Evolutionary conservation across 2,797 vertebrate species (phyloP).

Genomic region (Sebastiscus tertius): DNA sequence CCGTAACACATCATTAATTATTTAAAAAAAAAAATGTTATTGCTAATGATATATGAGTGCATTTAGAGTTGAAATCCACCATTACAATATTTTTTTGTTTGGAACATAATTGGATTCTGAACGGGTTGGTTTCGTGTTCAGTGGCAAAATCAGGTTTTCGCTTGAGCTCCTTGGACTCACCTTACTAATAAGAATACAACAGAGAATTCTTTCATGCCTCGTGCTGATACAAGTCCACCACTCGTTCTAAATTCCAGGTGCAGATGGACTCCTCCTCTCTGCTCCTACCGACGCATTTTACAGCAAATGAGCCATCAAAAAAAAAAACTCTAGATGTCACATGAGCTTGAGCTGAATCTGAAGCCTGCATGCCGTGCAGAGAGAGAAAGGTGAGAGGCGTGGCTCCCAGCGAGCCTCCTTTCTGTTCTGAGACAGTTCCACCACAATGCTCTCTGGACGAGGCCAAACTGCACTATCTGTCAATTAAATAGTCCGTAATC

Average conservation of each 20-base stretch:
- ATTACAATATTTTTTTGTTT: background rate
- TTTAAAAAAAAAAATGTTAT: too few relatives aligned
- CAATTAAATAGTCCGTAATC: slow-evolving; percentile 53
- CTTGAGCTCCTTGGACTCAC: background rate
- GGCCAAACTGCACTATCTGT: slow-evolving; percentile 38
- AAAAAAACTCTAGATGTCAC: background rate
- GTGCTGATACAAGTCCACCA: background rate
- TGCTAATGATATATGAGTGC: too few relatives aligned
- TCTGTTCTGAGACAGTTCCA: slow-evolving; percentile 29
- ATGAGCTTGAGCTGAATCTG: background rate
- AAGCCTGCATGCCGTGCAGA: slow-evolving; percentile 12
- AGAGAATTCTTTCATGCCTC: background rate
- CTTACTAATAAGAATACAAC: background rate
- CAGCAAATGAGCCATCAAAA: slow-evolving; percentile 18
- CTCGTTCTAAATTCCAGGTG: background rate
- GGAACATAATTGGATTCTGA: background rate
- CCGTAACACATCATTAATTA: too few relatives aligned
- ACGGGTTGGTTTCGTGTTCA: background rate
- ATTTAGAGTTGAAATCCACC: background rate
- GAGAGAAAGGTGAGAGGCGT: slow-evolving; percentile 12
- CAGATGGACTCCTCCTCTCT: background rate
- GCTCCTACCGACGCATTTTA: background rate
- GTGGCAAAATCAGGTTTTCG: background rate
- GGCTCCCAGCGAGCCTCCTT: background rate
- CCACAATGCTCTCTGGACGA: slow-evolving; percentile 29